Evolutionary conservation across 2,113 vertebrate genomes (phyloP).

Genomic region (Perccottus glenii): DNA sequence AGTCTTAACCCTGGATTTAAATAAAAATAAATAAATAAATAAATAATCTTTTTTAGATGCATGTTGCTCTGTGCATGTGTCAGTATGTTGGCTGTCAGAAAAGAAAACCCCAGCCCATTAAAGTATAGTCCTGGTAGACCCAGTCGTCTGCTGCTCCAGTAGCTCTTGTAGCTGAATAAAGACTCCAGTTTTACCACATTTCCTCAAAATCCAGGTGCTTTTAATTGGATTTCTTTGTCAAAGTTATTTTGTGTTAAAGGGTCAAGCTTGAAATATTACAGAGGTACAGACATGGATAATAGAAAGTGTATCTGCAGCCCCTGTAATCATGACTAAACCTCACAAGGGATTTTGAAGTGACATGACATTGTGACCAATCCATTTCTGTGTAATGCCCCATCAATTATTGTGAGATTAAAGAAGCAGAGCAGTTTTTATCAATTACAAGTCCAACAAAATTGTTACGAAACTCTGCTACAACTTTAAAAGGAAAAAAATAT

Average conservation of each 20-base stretch:
- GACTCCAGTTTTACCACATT: constrained; percentile 41
- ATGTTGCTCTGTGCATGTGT: background rate
- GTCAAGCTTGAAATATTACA: constrained; percentile 23
- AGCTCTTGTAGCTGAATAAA: constrained; percentile 44
- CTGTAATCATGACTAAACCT: constrained; percentile 50
- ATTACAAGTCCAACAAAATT: too few species aligned
- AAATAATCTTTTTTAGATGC: background rate
- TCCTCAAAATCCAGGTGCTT: constrained; percentile 55
- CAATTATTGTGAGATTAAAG: background rate
- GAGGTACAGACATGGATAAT: constrained; percentile 14
- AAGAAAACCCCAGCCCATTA: constrained; percentile 30
- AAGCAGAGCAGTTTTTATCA: background rate
- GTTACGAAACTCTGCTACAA: background rate
- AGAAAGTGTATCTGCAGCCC: constrained; percentile 8
- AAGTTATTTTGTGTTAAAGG: constrained; percentile 43
- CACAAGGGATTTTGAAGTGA: constrained; percentile 37
- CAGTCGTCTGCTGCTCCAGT: constrained; percentile 21
- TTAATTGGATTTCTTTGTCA: constrained; percentile 67
- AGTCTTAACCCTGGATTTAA: background rate
- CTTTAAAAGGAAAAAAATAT: background rate
- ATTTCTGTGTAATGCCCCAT: constrained; percentile 20
- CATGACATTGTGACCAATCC: constrained; percentile 35
- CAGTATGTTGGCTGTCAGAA: constrained; percentile 9
- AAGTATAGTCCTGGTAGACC: constrained; percentile 11
- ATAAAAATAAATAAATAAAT: background rate